These are phyloP conservation scores for Colletes gigas DNA, from an alignment of 1,140 invertebrate species.

Conservation along the genomic window DNA sequence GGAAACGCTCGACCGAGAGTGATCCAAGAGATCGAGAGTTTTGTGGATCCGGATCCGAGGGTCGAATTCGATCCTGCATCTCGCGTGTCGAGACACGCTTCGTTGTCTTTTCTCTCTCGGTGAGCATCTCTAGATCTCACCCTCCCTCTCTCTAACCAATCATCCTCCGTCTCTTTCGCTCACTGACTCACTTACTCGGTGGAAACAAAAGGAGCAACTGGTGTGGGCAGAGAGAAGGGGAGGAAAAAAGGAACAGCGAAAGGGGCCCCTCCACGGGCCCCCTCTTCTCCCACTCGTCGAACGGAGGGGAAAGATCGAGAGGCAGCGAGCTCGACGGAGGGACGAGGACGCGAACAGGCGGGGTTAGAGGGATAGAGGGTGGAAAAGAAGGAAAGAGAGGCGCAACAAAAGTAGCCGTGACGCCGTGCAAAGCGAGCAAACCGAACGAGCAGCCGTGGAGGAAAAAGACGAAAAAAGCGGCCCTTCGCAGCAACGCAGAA, in stretches of 20 bases:
- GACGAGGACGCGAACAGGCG: conserved; percentile 28
- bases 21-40: conserved; percentile 68
- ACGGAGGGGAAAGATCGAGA: conserved; percentile 3
- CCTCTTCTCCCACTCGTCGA: not conserved
- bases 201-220: conserved; percentile 72
- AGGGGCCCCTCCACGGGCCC: not conserved
- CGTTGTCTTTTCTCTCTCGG: conserved; percentile 70
- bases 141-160: conserved; percentile 8
- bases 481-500: conserved; percentile 60
- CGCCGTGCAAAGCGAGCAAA: conserved; percentile 65
- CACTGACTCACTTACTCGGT: conserved; percentile 58
- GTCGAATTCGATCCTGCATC: conserved; percentile 76
- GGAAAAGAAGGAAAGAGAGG: conserved; percentile 59
- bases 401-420: conserved; percentile 73
- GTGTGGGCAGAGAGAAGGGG: conserved; percentile 35
- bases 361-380: conserved; percentile 24
- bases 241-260: conserved; percentile 16
- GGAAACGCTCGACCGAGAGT: conserved; percentile 29
- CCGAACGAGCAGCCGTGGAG: conserved; percentile 55
- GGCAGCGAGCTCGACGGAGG: conserved; percentile 18
- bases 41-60: conserved; percentile 69
- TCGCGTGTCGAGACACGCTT: conserved; percentile 78
- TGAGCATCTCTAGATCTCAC: conserved; percentile 14
- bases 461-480: conserved; percentile 63
- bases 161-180: conserved; percentile 36